These are phyloP conservation scores for Eupleurogrammus muticus DNA, from an alignment of 2,797 vertebrate genomes.

Conservation along the genomic window DNA sequence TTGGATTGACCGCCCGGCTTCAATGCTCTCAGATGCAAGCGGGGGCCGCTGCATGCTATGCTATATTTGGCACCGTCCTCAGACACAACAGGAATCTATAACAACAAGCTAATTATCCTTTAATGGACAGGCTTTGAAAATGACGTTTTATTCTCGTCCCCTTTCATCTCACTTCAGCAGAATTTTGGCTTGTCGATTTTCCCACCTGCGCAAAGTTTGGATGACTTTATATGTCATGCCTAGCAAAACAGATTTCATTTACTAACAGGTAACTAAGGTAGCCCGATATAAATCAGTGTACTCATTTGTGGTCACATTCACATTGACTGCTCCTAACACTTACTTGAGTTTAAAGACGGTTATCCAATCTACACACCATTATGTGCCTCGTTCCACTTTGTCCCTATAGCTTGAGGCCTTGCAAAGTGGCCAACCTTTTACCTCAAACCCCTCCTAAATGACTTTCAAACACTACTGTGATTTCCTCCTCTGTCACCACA, in stretches of 20 bases:
- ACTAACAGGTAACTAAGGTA: slow-evolving; percentile 1
- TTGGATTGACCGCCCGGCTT: slow-evolving; percentile 64
- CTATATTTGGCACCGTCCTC: slow-evolving; percentile 70
- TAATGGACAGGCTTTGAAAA: slow-evolving; percentile 62
- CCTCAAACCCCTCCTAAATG: slow-evolving; percentile 67
- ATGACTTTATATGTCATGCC: not conserved
- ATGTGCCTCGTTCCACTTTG: slow-evolving; percentile 27
- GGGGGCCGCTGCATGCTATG: slow-evolving; percentile 49
- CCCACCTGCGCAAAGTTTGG: not conserved
- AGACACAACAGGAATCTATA: slow-evolving; percentile 56
- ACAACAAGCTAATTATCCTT: slow-evolving; percentile 70
- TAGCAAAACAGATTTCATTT: not conserved
- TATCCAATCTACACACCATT: slow-evolving; percentile 15
- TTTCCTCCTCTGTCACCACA: slow-evolving; percentile 78
- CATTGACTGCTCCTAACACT: slow-evolving; percentile 7
- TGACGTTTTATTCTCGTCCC: slow-evolving; percentile 32
- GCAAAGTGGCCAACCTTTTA: slow-evolving; percentile 71
- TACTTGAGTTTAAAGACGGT: slow-evolving; percentile 38
- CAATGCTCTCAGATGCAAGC: slow-evolving; percentile 61
- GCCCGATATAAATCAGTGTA: not conserved
- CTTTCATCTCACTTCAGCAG: slow-evolving; percentile 18
- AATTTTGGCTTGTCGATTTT: not conserved
- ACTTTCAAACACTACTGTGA: slow-evolving; percentile 76
- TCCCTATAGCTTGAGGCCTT: slow-evolving; percentile 51
- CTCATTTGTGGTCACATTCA: slow-evolving; percentile 23